phyloP scores from a whole-genome alignment of 2,797 vertebrate species.

The Periophthalmus magnuspinnatus region DNA sequence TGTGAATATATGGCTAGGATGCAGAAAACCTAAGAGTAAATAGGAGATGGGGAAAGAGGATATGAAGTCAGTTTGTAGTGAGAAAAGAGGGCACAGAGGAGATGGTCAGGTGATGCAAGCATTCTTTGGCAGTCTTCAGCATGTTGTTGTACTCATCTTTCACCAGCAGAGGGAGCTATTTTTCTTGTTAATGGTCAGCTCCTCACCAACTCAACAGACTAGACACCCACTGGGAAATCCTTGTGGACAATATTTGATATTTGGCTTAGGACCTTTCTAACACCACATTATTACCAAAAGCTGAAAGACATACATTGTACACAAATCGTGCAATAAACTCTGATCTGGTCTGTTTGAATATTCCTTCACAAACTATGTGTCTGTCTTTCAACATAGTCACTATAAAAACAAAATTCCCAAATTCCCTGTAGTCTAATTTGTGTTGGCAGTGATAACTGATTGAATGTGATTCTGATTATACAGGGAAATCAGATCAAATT shows the following conservation, averaged over 20 bases:
- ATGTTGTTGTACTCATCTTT: background rate
- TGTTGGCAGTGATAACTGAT: background rate
- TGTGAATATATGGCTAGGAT: background rate
- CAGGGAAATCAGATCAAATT: background rate
- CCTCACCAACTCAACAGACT: background rate
- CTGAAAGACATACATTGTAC: background rate
- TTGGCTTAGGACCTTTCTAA: background rate
- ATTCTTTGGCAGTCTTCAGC: background rate
- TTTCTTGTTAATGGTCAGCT: background rate
- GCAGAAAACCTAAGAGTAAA: background rate
- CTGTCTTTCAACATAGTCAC: background rate
- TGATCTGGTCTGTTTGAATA: background rate
- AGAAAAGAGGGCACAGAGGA: background rate
- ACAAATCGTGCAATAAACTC: background rate
- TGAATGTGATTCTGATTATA: background rate
- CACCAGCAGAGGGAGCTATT: background rate
- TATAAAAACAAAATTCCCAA: background rate
- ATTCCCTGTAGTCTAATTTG: background rate
- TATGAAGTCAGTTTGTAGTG: background rate
- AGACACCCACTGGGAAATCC: conserved; percentile 7
- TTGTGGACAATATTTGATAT: conserved; percentile 1
- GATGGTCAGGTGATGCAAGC: too few relatives aligned
- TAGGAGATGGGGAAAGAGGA: too few relatives aligned
- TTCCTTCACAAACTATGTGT: background rate
- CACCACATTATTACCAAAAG: background rate